Evolutionary conservation across 2,113 vertebrate genomes (phyloP).

Genomic region (Zingel zingel): DNA sequence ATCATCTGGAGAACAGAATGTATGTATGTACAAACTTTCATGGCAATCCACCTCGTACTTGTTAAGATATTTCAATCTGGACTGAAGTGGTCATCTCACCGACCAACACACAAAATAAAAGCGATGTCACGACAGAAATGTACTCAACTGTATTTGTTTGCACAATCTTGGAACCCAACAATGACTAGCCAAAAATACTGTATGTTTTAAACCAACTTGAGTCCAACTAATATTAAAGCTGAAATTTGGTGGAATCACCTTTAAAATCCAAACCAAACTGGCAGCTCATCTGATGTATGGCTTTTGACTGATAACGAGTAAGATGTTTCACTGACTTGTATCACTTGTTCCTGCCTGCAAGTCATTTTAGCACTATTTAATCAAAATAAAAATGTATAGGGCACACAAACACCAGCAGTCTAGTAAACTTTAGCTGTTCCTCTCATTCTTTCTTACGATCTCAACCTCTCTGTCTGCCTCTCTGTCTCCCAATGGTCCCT

Average conservation of each 20-base stretch:
- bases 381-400: slow-evolving; percentile 39
- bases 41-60: neutral
- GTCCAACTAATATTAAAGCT: neutral
- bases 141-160: neutral
- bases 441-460: neutral
- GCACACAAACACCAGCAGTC: slow-evolving; percentile 37
- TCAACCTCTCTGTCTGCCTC: slow-evolving; percentile 10
- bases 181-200: neutral
- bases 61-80: neutral
- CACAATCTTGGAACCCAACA: neutral
- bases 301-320: slow-evolving; percentile 31
- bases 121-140: neutral
- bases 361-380: slow-evolving; percentile 48
- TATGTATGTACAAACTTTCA: neutral
- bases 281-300: slow-evolving; percentile 20
- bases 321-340: slow-evolving; percentile 52
- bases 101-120: neutral
- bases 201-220: neutral
- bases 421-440: slow-evolving; percentile 19
- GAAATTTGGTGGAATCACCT: slow-evolving; percentile 3
- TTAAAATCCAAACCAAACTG: slow-evolving; percentile 19
- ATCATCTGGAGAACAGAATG: neutral
- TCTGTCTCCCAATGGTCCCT: neutral
- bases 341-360: slow-evolving; percentile 47
- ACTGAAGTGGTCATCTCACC: too few species aligned